A percentile compares a stretch with the other conserved stretches of the same genome.
Conservation (phyloP, 2,888 invertebrate species). For the Neoitamus cyanurus region DNA sequence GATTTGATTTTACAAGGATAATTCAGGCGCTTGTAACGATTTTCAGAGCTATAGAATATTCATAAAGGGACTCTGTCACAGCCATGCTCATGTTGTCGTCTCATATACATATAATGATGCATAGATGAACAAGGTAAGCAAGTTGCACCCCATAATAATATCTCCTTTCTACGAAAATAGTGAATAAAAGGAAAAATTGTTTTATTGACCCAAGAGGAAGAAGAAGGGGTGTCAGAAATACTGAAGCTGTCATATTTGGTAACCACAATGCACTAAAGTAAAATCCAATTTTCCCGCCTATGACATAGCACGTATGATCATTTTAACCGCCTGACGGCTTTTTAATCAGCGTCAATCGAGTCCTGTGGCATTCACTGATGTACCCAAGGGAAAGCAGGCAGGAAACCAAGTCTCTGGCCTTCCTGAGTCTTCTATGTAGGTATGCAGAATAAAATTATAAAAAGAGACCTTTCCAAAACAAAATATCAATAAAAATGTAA, state of each 20-base stretch:
- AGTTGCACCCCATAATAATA: too few relatives aligned
- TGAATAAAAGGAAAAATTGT: too few relatives aligned
- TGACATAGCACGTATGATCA: background rate
- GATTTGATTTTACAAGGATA: too few relatives aligned
- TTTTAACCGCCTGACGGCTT: background rate
- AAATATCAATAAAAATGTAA: background rate
- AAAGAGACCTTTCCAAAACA: background rate
- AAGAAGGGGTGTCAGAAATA: too few relatives aligned
- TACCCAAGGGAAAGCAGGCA: background rate
- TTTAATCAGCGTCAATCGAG: background rate
- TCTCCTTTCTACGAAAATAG: background rate
- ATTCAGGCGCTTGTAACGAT: too few relatives aligned
- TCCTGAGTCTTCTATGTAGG: too few relatives aligned
- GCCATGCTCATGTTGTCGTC: too few relatives aligned
- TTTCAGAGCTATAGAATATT: background rate
- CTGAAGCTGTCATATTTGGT: background rate
- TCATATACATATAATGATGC: background rate
- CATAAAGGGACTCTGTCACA: background rate
- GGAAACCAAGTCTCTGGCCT: too few relatives aligned
- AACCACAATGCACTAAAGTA: background rate
- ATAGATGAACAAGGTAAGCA: too few relatives aligned
- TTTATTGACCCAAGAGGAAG: too few relatives aligned
- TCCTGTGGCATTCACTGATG: background rate
- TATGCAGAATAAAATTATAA: too few relatives aligned
- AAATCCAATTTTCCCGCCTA: background rate